Evolutionary conservation across 2,797 vertebrate species (phyloP).

Genomic region (Thripadectes ignobilis): DNA sequence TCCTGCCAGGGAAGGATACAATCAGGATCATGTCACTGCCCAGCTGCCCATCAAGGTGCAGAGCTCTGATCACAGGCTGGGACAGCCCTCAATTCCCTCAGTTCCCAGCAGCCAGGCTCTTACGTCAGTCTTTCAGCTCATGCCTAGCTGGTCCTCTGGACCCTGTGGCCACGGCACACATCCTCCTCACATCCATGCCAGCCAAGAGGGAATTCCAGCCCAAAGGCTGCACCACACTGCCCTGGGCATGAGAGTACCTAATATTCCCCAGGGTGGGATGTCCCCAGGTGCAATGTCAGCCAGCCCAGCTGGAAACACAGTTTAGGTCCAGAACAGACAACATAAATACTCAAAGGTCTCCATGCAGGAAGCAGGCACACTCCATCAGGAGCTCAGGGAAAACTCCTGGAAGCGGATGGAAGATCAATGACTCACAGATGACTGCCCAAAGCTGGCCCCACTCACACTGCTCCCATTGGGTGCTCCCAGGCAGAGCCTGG

Average conservation of each 20-base stretch:
- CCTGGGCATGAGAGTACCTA: background rate
- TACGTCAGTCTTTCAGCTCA: background rate
- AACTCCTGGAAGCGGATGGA: rapidly evolving
- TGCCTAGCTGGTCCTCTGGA: background rate
- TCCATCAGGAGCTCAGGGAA: background rate
- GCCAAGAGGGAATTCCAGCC: background rate
- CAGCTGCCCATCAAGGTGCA: rapidly evolving
- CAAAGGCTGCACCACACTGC: background rate
- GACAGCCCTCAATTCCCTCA: background rate
- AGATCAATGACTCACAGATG: background rate
- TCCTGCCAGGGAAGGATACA: background rate
- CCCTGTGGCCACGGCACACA: background rate
- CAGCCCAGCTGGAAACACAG: background rate
- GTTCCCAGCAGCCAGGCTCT: rapidly evolving
- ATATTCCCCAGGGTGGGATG: background rate
- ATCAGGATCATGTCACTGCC: rapidly evolving
- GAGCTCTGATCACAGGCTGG: background rate
- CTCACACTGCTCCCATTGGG: rapidly evolving
- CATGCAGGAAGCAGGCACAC: rapidly evolving
- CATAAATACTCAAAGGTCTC: background rate
- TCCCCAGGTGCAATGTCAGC: background rate
- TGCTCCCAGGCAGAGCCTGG: no score
- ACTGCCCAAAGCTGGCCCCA: background rate
- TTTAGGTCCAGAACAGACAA: background rate
- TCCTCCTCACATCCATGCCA: rapidly evolving